A percentile compares a stretch with the other conserved stretches of the same genome.
Conservation (phyloP, 1,140 invertebrate genomes). For the Brachionus rubens region DNA sequence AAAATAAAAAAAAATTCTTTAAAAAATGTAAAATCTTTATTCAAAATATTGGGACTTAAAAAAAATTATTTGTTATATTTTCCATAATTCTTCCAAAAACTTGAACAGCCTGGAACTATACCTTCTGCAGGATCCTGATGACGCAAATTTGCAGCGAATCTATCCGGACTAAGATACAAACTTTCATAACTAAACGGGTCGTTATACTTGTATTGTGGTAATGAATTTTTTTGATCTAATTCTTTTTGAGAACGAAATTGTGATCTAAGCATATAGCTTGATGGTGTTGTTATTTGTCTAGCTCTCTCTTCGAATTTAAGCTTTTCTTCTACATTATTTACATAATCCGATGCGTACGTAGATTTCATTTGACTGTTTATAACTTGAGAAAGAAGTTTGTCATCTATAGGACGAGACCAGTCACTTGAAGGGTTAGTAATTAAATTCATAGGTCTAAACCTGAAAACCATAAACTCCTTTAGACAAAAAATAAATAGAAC, state of each 20-base stretch:
- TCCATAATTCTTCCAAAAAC: constrained; percentile 23
- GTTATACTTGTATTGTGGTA: neutral
- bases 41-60: too few species aligned
- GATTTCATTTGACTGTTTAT: constrained; percentile 45
- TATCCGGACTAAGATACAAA: neutral
- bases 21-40: constrained; percentile 1
- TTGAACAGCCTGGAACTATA: constrained; percentile 20
- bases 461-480: constrained; percentile 42
- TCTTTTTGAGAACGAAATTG: neutral
- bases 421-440: neutral
- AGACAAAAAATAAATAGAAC: neutral
- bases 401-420: constrained; percentile 25
- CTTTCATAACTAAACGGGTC: constrained; percentile 44
- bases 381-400: constrained; percentile 22
- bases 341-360: constrained; percentile 27
- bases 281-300: constrained; percentile 12
- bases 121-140: constrained; percentile 3
- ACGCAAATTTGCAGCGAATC: constrained; percentile 11
- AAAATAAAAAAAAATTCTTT: neutral
- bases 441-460: constrained; percentile 27
- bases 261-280: constrained; percentile 9
- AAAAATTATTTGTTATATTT: neutral
- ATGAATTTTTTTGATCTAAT: constrained; percentile 1
- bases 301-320: constrained; percentile 30
- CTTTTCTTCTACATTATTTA: constrained; percentile 45